Conservation (phyloP, 2,888 invertebrate genomes). For the Meiosimyza decipiens region DNA sequence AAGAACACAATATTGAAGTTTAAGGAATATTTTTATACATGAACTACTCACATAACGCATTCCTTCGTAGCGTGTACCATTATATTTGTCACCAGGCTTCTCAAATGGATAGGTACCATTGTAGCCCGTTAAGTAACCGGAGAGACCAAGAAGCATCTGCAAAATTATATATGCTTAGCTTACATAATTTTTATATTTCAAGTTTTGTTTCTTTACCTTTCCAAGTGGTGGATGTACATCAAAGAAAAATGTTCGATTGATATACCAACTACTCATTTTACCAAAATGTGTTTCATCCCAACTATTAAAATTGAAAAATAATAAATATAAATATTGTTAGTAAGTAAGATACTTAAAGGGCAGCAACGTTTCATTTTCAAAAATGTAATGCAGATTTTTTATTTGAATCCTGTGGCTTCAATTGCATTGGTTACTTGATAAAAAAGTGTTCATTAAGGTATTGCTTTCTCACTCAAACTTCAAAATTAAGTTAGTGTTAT, state of each 20-base stretch:
- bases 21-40: neutral
- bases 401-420: too few species aligned
- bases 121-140: conserved; percentile 92
- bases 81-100: conserved; percentile 95
- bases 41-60: conserved; percentile 84
- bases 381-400: neutral
- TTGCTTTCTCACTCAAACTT: too few species aligned
- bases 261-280: conserved; percentile 99
- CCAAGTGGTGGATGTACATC: conserved; percentile 98
- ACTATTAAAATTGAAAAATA: conserved; percentile 67
- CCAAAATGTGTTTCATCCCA: conserved; percentile 99
- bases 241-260: conserved; percentile 96
- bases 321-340: conserved; percentile 52
- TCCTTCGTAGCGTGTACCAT: conserved; percentile 86
- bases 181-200: neutral
- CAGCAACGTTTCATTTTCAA: too few species aligned
- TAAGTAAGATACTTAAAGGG: too few species aligned
- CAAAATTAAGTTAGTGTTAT: too few species aligned
- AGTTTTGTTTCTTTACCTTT: conserved; percentile 74
- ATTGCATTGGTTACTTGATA: too few species aligned
- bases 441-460: too few species aligned
- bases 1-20: conserved; percentile 28
- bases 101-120: conserved; percentile 94
- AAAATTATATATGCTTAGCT: conserved; percentile 50
- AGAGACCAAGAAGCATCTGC: conserved; percentile 93